These are phyloP conservation scores for Melanotaenia pygmaea DNA, from an alignment of 2,797 vertebrate genomes.

Conservation along the genomic window DNA sequence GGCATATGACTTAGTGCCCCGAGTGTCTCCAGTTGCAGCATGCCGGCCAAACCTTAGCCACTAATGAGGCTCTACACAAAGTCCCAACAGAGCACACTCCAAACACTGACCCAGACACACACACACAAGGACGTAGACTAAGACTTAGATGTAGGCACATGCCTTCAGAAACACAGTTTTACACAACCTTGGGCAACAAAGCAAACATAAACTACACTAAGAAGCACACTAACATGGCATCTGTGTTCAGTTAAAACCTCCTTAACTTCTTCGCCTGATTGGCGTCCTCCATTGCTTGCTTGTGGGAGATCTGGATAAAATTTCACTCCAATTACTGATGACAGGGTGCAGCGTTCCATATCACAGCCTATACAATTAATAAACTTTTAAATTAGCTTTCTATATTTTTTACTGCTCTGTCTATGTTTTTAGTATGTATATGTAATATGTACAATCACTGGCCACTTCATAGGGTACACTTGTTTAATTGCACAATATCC, in stretches of 20 bases:
- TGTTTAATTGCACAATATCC: not conserved
- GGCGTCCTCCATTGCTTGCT: constrained; percentile 25
- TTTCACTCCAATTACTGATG: constrained; percentile 26
- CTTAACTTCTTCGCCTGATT: constrained; percentile 30
- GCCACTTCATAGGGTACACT: not conserved
- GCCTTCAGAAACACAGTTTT: constrained; percentile 8
- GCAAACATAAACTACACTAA: constrained; percentile 30
- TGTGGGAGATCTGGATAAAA: constrained; percentile 32
- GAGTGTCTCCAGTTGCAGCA: constrained; percentile 65
- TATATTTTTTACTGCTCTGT: not conserved
- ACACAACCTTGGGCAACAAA: constrained; percentile 39
- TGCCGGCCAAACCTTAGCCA: constrained; percentile 67
- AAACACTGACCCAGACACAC: constrained; percentile 57
- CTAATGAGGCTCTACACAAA: constrained; percentile 76
- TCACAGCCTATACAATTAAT: not conserved
- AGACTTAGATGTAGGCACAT: constrained; percentile 30
- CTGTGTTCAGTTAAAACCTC: constrained; percentile 39
- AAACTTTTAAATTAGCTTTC: not conserved
- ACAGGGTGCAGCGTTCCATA: constrained; percentile 8
- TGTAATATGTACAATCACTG: not conserved
- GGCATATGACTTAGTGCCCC: constrained; percentile 76
- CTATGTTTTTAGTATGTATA: not conserved
- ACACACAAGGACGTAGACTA: constrained; percentile 42
- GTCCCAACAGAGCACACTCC: constrained; percentile 71
- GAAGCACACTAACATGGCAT: constrained; percentile 29